Conservation (phyloP, 2,113 vertebrate species). For the Serinus canaria region DNA sequence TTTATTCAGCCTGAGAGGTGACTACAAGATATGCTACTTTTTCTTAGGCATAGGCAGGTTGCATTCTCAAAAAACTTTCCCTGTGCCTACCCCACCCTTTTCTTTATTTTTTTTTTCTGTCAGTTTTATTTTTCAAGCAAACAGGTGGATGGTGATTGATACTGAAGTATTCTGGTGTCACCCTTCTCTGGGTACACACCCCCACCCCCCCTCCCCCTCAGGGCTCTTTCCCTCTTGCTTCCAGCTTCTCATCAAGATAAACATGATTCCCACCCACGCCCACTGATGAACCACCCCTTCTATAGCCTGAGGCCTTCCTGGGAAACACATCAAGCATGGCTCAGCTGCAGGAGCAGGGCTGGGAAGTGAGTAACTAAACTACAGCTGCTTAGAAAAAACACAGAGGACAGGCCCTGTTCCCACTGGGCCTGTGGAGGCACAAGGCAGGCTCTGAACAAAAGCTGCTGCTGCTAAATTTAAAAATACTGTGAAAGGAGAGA, state of each 20-base stretch:
- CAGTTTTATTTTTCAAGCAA: background rate
- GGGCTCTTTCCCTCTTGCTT: background rate
- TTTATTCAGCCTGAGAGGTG: slow-evolving; percentile 16
- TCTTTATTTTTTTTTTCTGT: background rate
- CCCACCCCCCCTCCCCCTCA: no score
- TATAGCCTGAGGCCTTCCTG: background rate
- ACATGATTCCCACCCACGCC: background rate
- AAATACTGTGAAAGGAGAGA: background rate
- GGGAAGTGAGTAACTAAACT: background rate
- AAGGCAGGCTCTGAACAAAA: background rate
- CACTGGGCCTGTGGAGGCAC: background rate
- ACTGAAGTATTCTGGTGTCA: background rate
- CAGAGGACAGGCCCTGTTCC: background rate
- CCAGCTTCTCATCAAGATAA: background rate
- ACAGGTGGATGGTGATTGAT: background rate
- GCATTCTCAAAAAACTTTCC: background rate
- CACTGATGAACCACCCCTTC: background rate
- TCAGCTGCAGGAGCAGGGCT: background rate
- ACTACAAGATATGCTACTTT: background rate
- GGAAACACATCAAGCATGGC: background rate
- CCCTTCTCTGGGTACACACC: background rate
- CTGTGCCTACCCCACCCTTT: background rate
- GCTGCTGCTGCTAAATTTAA: background rate
- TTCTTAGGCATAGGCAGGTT: slow-evolving; percentile 11
- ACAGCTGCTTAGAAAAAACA: background rate